Base-by-base conservation (phyloP, 2,888 invertebrate genomes). In the Sesia apiformis region DNA sequence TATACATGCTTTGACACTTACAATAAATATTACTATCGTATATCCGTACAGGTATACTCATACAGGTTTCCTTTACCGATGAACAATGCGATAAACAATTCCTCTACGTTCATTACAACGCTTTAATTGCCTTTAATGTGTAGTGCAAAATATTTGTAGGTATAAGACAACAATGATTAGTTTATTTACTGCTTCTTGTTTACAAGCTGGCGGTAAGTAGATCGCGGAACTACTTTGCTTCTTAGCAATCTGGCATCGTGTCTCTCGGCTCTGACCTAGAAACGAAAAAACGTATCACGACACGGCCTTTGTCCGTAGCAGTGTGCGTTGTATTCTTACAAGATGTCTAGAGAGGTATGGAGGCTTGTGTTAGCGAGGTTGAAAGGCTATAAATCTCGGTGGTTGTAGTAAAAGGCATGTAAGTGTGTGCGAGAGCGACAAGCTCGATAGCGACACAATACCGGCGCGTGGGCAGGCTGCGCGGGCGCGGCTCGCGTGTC, bases 371-470 rank as follows among this genome's bases (percentile, higher is more conserved):
- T 78, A 62, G 80, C 81, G 74, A 73, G 76, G 72, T 81, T 74
- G 73, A 79, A 80, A 80, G 82, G 78, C 78, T 80, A 82, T 83
- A 83, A 84, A 84, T 84, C 81, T 75, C 55, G 69, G 63, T 62
- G 58, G 56, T n/a, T n/a, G n/a, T 57, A 58, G 61, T 57, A 61
- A 61, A 57, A 51, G 59, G 63, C 59, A 57, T 67, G 65, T 67
- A 63, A 69, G 77, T 73, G 81, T 73, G 72, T 62, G 74, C 60
- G 60, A 56, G 58, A 56, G 64, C 66, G 68, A 67, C 70, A 70
- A 74, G 76, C 74, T 53, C 52, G 50, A 54, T 54, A 74, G 76
- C 74, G 76, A 81, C 74, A 83, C 81, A 81, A 83, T 81, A 71
- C 65, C 64, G 65, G 69, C 69, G 74, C 74, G 67, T 80, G 76